These are phyloP conservation scores for Clostera curtula DNA, from an alignment of 2,888 invertebrate genomes.

Conservation along the genomic window DNA sequence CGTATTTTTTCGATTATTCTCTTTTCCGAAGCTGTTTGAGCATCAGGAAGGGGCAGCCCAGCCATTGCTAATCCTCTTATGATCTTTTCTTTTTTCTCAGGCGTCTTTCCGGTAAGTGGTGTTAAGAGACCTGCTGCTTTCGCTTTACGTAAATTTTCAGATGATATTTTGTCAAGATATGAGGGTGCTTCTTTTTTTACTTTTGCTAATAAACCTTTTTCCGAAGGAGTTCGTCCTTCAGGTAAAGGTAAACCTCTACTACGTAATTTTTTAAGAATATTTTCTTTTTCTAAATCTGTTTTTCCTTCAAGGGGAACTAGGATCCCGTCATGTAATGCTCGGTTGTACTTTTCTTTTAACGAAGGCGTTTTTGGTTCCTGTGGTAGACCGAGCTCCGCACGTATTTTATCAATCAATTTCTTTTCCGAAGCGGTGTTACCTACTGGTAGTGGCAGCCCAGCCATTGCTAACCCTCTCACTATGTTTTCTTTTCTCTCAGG, in stretches of 20 bases:
- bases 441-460: constrained; percentile 25
- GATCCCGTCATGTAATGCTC: constrained; percentile 6
- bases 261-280: constrained; percentile 10
- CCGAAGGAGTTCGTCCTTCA: constrained; percentile 13
- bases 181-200: constrained; percentile 2
- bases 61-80: constrained; percentile 3
- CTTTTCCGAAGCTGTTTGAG: constrained; percentile 1
- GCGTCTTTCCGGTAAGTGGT: constrained; percentile 12
- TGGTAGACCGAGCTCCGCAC: constrained; percentile 7
- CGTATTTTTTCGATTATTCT: constrained; percentile 8
- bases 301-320: constrained; percentile 9
- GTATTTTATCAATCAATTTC: constrained; percentile 5
- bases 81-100: constrained; percentile 4
- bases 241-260: constrained; percentile 14
- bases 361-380: constrained; percentile 7
- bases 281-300: constrained; percentile 10
- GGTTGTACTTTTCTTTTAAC: constrained; percentile 4
- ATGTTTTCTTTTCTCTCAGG: constrained; percentile 21
- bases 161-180: constrained; percentile 4
- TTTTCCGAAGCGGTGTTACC: constrained; percentile 22
- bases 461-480: constrained; percentile 13
- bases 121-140: constrained; percentile 13
- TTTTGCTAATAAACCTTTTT: constrained; percentile 10
- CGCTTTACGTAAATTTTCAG: constrained; percentile 1
- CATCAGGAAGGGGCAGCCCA: constrained; percentile 10